Evolutionary conservation across 2,888 invertebrate genomes (phyloP), one percentile per base, ranked within the genome.

Genomic region (Bugulina stolonifera): DNA sequence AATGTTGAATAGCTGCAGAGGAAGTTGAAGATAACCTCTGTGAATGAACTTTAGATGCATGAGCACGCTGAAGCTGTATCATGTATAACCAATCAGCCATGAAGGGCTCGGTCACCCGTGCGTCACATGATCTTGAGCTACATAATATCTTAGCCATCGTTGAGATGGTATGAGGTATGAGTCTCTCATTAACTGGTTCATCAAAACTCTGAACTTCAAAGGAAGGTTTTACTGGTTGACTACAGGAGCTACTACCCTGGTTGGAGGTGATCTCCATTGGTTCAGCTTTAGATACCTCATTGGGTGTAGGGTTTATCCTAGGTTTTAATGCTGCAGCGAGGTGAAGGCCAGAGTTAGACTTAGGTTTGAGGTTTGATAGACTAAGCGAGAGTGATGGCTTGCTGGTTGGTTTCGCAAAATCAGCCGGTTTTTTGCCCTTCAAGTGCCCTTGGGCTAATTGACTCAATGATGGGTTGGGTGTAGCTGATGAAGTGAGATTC

Each of bases 1-100:
- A 89, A 71, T 75, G 43, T 70, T 75, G 25, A 32, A 54, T 54
- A 22, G 34, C 35, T 1, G 54, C 23, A 72, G 32, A 27, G 69
- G 64, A 43, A 32, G 23, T 3, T 27, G 10, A 18, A 18, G 43
- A 5, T 43, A 5, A 18, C 10, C 43, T 5, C n/a, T n/a, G n/a
- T n/a, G n/a, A n/a, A n/a, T n/a, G n/a, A n/a, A n/a, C n/a, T n/a
- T n/a, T n/a, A n/a, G n/a, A n/a, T n/a, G 57, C n/a, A 25, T 57
- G 14, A 34, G 27, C 64, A 22, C 22, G 5, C 2, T 32, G 5
- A 2, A 64, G 35, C 52, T 70, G 70, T 3, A 14, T 54, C n/a
- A 2, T 23, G 29, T 54, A 54, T 3, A 10, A n/a, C 70, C 70
- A 70, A 52, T 29, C n/a, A 5, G 10, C 2, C 5, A 10, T 3